phyloP scores from a whole-genome alignment of 2,888 invertebrate species.

The Morpho helenor region DNA sequence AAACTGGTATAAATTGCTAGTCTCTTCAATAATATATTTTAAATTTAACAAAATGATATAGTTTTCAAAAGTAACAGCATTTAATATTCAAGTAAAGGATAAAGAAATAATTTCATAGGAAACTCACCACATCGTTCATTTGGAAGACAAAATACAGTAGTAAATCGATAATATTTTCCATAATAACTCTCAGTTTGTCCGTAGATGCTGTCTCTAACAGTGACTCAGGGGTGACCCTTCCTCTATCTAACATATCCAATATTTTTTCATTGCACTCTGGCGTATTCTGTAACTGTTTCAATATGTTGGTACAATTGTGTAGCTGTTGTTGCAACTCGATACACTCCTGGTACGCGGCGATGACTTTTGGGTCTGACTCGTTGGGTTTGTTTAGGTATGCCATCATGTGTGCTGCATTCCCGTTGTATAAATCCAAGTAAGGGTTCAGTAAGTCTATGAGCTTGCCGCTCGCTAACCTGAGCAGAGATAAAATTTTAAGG shows the following conservation, averaged over 20 bases:
- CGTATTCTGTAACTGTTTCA: slow-evolving; percentile 84
- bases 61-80: too few species aligned
- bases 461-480: slow-evolving; percentile 91
- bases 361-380: slow-evolving; percentile 78
- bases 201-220: slow-evolving; percentile 83
- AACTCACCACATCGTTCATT: slow-evolving; percentile 60
- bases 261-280: slow-evolving; percentile 55
- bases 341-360: slow-evolving; percentile 84
- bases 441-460: slow-evolving; percentile 89
- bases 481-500: slow-evolving; percentile 42
- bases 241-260: slow-evolving; percentile 50
- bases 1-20: too few species aligned
- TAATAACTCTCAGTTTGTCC: slow-evolving; percentile 90
- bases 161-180: slow-evolving; percentile 90
- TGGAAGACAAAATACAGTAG: slow-evolving; percentile 84
- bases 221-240: slow-evolving; percentile 54
- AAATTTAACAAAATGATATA: too few species aligned
- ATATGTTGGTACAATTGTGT: slow-evolving; percentile 88
- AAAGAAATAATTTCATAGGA: not conserved
- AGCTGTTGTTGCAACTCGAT: slow-evolving; percentile 93
- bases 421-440: slow-evolving; percentile 87
- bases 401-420: slow-evolving; percentile 90
- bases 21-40: too few species aligned
- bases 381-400: slow-evolving; percentile 86
- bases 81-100: not conserved